phyloP scores from a whole-genome alignment of 2,797 vertebrate genomes.

The Tinamus major region DNA sequence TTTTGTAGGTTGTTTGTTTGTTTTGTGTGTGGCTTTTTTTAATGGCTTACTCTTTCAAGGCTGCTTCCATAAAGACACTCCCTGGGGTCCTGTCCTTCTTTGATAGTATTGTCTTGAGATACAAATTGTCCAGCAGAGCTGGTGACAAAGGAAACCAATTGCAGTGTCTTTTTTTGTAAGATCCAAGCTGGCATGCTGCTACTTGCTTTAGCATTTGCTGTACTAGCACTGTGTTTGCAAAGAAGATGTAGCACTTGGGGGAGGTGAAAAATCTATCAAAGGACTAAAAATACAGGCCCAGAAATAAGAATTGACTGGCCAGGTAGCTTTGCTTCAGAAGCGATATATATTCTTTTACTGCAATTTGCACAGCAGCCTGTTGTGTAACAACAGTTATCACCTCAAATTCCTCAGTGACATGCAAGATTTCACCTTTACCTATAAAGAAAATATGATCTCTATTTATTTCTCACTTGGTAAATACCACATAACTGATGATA shows the following conservation, averaged over 20 bases:
- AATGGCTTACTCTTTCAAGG: not conserved
- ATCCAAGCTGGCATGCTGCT: not conserved
- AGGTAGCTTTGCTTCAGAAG: not conserved
- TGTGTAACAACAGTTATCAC: not conserved
- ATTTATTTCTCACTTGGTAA: not conserved
- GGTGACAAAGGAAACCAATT: not conserved
- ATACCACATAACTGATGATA: not conserved
- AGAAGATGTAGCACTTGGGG: not conserved
- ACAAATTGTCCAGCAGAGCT: not conserved
- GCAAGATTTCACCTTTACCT: not conserved
- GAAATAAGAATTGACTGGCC: not conserved
- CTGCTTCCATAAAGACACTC: not conserved
- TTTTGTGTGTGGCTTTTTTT: not conserved
- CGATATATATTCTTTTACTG: fast-evolving
- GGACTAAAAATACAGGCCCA: not conserved
- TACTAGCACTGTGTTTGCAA: not conserved
- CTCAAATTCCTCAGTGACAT: not conserved
- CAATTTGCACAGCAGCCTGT: not conserved
- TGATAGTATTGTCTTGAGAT: not conserved
- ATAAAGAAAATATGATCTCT: not conserved
- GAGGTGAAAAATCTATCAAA: not conserved
- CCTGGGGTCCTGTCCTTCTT: not conserved
- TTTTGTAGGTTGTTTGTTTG: not conserved
- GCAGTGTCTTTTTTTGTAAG: not conserved
- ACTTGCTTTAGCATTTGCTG: not conserved